phyloP scores from a whole-genome alignment of 2,888 invertebrate species.

The Pterostichus niger region DNA sequence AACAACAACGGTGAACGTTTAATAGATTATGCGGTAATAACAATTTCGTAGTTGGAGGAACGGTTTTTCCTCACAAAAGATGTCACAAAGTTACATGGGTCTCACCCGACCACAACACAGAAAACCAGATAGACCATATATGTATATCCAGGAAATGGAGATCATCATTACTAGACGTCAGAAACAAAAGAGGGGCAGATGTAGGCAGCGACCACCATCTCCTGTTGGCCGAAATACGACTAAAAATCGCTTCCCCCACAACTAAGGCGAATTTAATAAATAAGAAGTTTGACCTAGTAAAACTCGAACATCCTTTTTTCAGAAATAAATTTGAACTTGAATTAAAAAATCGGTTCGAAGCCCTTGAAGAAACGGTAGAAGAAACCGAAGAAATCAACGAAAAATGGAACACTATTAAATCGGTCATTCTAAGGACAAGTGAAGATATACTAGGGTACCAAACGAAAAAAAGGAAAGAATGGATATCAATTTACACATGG shows the following conservation, averaged over 20 bases:
- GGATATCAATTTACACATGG: slow-evolving; percentile 18
- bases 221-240: background rate
- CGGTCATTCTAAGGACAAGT: too few species aligned
- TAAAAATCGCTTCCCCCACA: too few species aligned
- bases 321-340: too few species aligned
- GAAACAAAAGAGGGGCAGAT: slow-evolving; percentile 22
- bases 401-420: slow-evolving; percentile 12
- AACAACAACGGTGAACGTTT: slow-evolving; percentile 10
- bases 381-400: background rate
- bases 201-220: slow-evolving; percentile 29
- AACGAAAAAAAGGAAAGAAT: slow-evolving; percentile 27
- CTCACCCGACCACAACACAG: slow-evolving; percentile 13
- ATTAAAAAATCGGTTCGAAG: background rate
- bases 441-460: slow-evolving; percentile 16
- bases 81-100: slow-evolving; percentile 18
- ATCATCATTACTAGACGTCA: too few species aligned
- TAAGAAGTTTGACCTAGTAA: too few species aligned
- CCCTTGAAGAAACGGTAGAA: background rate
- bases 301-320: too few species aligned
- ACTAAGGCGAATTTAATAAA: too few species aligned
- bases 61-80: too few species aligned
- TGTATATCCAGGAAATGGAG: slow-evolving; percentile 14
- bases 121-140: slow-evolving; percentile 27
- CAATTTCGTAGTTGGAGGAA: slow-evolving; percentile 14
- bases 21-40: slow-evolving; percentile 1